Evolutionary conservation across 2,113 vertebrate genomes (phyloP).

Genomic region (Pholis gunnellus): DNA sequence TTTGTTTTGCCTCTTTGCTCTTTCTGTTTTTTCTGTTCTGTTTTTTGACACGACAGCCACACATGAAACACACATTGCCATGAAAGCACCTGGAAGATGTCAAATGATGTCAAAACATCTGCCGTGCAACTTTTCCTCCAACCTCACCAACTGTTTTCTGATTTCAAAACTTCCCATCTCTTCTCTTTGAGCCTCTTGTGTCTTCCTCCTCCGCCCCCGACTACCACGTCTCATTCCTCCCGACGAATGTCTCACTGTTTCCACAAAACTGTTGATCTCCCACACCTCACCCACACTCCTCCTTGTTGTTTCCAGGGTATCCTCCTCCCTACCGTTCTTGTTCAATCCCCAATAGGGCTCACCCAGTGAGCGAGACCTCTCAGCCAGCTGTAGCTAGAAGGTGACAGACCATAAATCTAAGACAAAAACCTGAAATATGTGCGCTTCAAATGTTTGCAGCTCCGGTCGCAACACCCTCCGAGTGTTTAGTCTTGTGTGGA

Average conservation of each 20-base stretch:
- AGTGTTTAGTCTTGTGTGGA: not conserved
- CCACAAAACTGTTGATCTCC: slow-evolving; percentile 5
- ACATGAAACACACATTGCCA: not conserved
- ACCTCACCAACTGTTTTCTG: not conserved
- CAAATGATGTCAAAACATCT: slow-evolving; percentile 26
- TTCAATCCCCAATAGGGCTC: not conserved
- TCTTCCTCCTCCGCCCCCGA: not conserved
- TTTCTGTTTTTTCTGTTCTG: too few species aligned
- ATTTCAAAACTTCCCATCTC: slow-evolving; percentile 12
- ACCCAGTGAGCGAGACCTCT: not conserved
- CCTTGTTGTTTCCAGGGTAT: not conserved
- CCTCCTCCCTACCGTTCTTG: not conserved
- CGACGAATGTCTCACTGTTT: slow-evolving; percentile 27
- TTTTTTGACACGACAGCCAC: slow-evolving; percentile 26
- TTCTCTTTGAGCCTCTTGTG: not conserved
- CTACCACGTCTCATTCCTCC: slow-evolving; percentile 22
- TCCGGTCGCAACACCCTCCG: not conserved
- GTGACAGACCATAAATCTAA: not conserved
- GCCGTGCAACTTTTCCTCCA: not conserved
- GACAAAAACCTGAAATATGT: not conserved
- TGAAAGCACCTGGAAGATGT: slow-evolving; percentile 17
- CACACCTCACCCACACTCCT: not conserved
- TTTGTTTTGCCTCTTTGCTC: not conserved
- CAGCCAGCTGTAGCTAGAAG: slow-evolving; percentile 1
- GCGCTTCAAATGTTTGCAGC: not conserved